Conservation (phyloP, 2,888 invertebrate species). For the Perizoma affinitatum region DNA sequence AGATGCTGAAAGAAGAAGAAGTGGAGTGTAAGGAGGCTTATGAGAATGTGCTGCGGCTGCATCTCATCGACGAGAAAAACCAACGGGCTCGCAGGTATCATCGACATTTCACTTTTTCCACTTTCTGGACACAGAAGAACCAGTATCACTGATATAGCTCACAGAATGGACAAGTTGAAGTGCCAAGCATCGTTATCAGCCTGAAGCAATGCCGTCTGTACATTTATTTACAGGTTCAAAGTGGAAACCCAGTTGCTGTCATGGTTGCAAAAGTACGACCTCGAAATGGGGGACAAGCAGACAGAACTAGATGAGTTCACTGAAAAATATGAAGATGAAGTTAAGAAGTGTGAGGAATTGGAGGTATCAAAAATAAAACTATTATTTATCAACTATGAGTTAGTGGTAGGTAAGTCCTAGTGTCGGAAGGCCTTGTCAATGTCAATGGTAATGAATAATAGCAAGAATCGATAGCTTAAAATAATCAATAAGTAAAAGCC, state of each 20-base stretch:
- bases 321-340: constrained; percentile 77
- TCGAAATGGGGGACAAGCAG: constrained; percentile 85
- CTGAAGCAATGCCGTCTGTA: neutral
- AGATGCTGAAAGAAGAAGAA: constrained; percentile 78
- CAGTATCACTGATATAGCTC: no score
- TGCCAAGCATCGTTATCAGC: no score
- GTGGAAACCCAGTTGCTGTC: constrained; percentile 83
- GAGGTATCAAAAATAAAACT: constrained; percentile 54
- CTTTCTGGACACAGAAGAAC: no score
- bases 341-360: constrained; percentile 68
- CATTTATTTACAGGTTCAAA: constrained; percentile 63
- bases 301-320: constrained; percentile 78
- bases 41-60: constrained; percentile 65
- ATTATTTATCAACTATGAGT: no score
- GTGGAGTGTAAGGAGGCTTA: constrained; percentile 69
- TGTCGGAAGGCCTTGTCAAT: no score
- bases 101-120: no score
- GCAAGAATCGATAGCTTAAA: no score
- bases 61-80: constrained; percentile 80
- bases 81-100: constrained; percentile 75
- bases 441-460: no score
- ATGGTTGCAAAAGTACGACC: constrained; percentile 85
- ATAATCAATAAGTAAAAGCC: no score
- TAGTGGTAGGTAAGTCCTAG: no score
- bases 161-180: no score